Evolutionary conservation across 2,113 vertebrate genomes (phyloP), one percentile per base, ranked within the genome.

Genomic region (Nothocercus julius): DNA sequence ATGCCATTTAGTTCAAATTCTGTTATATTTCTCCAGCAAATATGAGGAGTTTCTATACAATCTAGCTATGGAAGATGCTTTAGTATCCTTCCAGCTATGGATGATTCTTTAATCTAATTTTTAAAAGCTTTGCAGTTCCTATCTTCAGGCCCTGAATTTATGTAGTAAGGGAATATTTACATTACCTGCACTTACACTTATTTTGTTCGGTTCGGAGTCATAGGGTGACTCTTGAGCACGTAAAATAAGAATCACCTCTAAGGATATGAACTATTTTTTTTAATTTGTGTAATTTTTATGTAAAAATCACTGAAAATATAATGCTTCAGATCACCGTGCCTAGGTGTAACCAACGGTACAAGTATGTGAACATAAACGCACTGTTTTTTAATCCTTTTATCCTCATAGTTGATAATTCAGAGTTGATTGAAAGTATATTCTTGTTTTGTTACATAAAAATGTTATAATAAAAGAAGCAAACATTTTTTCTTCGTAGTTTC

Each of bases 261-360:
- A 67, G 9, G 8, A 38, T 42, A 47, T 62, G 3, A 42, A n/a
- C 5, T 7, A 4, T 4, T 51, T n/a, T 58, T 83, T 58, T 3
- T 8, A 0, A 4, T 22, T 36, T 4, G 27, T 30, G 14, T 25
- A 1, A 1, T 11, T 75, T 61, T n/a, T 63, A 5, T 38, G 38
- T 47, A 56, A 64, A 87, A 87, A 73, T 42, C 8, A 38, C 21
- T 25, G 42, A 17, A 74, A 88, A 9, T 2, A 21, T 72, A 68
- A n/a, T n/a, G 8, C 11, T 80, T 83, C 51, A 61, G 44, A 54
- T 86, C 74, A 82, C 95, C 94, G n/a, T 95, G 96, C 85, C 97
- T 98, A 88, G 97, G 97, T 76, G 88, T 98, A 77, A 95, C 95
- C 95, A 98, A 96, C 97, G 22, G 11, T 78, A n/a, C 72, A 80